Evolutionary conservation across 2,888 invertebrate genomes (phyloP), one percentile per base, ranked within the genome.

Genomic region (Brachynemurus nebulosus): DNA sequence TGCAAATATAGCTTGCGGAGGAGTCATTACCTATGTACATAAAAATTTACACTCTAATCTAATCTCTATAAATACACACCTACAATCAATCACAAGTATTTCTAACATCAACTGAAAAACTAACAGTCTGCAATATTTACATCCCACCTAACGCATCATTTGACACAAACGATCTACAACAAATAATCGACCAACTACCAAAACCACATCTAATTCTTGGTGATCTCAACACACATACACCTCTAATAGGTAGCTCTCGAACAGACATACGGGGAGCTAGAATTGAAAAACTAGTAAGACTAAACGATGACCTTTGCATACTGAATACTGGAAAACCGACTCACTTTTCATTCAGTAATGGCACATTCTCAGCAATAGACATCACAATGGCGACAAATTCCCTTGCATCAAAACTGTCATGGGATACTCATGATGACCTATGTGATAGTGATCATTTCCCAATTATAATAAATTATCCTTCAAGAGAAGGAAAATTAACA

Each of bases 361-460:
- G 11, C 27, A 27, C 9, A 5, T 27, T 27, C 27, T 4, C 27
- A 27, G 12, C 9, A n/a, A 27, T 27, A n/a, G 27, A 27, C 12
- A 27, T 27, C 9, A 27, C 27, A 27, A 9, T 23, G 9, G 6
- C 23, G 7, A 23, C 23, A 6, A 23, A 45, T 2, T 20, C 21
- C 1, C 36, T 53, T 3, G 40, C 48, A 6, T 11, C 5, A 34
- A 12, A 11, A 12, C 37, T 49, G 1, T 23, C 45, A 6, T 51
- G 47, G 48, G 8, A 45, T 11, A 42, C 33, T 3, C 1, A 36
- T 0, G 20, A 40, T 0, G 42, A 52, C 1, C 19, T 44, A 7
- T 46, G 50, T 25, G 45, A 45, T 14, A 51, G 49, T 16, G 52
- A 54, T 27, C 52, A 53, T 16, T 52, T 48, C 19, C 53, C 53